phyloP scores from a whole-genome alignment of 2,113 vertebrate genomes.

The Ictalurus punctatus region DNA sequence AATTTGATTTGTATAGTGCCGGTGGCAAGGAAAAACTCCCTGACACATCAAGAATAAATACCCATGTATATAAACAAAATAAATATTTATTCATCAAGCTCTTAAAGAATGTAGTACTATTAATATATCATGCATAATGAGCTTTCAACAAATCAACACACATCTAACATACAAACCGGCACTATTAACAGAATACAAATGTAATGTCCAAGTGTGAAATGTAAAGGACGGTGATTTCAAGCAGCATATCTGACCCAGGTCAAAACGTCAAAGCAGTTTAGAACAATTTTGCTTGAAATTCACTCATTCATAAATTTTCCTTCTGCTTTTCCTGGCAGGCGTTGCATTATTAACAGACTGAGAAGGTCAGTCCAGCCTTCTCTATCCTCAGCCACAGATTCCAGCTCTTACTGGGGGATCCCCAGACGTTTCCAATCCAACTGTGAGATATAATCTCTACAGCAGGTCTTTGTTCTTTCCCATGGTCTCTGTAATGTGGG shows the following conservation, averaged over 20 bases:
- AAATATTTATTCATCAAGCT: neutral
- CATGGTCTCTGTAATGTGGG: neutral
- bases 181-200: neutral
- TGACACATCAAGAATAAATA: neutral
- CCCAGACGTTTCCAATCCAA: slow-evolving; percentile 7
- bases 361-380: neutral
- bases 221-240: neutral
- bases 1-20: neutral
- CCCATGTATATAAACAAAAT: neutral
- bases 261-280: neutral
- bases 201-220: neutral
- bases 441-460: neutral
- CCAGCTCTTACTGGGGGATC: slow-evolving; percentile 18
- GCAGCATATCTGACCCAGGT: neutral
- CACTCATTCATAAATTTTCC: slow-evolving; percentile 9
- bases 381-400: neutral
- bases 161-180: neutral
- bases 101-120: neutral
- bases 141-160: neutral
- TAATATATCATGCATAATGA: neutral
- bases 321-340: slow-evolving; percentile 12
- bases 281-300: slow-evolving; percentile 8
- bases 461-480: neutral
- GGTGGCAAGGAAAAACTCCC: neutral
- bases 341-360: neutral